Evolutionary conservation across 2,113 vertebrate species (phyloP), one percentile per base, ranked within the genome.

Genomic region (Pelecanoides urinatrix): DNA sequence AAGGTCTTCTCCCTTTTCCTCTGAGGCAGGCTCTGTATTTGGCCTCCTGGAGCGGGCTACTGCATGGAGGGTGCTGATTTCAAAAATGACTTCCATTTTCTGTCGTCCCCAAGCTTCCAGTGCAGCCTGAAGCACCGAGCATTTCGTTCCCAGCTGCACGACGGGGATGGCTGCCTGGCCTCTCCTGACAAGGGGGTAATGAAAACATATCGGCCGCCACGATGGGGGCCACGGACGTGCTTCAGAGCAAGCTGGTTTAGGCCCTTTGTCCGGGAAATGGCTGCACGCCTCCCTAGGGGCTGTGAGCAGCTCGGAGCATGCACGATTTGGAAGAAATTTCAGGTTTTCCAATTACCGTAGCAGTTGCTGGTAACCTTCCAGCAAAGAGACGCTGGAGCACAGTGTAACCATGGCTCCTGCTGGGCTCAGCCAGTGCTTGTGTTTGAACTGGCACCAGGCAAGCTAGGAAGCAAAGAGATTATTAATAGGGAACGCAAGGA

Each of bases 401-500:
- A 40, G 52, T 71, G 88, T 94, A 93, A 83, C 91, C 34, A 5
- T 79, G 86, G 58, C 88, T 97, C 90, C 94, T 93, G 88, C 84
- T 97, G 96, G 68, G 88, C 93, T 94, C 92, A 94, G 86, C 44
- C 53, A 7, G 66, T 49, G 47, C 83, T 89, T 76, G 78, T 91
- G 86, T 96, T 94, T 94, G 96, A 96, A 66, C 91, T 95, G 90
- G 76, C 91, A 96, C 45, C 58, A 83, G 70, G 53, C 84, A 86
- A 95, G 56, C 59, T 90, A 42, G 61, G 45, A 71, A 94, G 78
- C 25, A 13, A 91, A 86, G 87, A 93, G 89, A 88, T 59, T 81
- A 92, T 94, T 97, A 91, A 95, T 96, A 82, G 92, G 62, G 50
- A 94, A 44, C 12, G 3, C 73, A 55, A 93, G 90, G 82, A 79